Percentiles rank a stretch among this genome's conserved stretches.
phyloP scores from a whole-genome alignment of 1,140 invertebrate genomes.

The Drosophila pandora region DNA sequence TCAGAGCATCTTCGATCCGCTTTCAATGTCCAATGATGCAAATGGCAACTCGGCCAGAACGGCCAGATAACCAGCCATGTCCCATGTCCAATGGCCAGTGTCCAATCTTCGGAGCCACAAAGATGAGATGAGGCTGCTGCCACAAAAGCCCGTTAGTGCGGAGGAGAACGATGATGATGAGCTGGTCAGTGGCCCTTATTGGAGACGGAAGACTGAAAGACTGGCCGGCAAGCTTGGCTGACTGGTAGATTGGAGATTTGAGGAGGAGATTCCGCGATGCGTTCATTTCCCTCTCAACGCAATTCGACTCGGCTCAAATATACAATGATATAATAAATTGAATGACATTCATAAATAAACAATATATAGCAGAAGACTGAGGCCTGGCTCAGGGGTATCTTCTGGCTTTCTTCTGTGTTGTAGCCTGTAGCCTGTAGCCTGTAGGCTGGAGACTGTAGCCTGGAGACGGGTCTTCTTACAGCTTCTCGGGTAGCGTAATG shows the following conservation, averaged over 20 bases:
- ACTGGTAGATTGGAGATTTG: background rate
- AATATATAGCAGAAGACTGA: constrained; percentile 60
- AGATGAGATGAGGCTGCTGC: constrained; percentile 54
- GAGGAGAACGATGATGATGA: constrained; percentile 34
- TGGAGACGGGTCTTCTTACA: constrained; percentile 3
- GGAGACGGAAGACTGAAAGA: constrained; percentile 23
- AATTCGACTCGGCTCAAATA: constrained; percentile 55
- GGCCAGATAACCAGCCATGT: constrained; percentile 32
- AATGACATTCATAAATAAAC: constrained; percentile 83
- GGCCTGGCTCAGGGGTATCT: background rate
- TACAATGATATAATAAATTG: constrained; percentile 83
- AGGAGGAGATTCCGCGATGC: constrained; percentile 36
- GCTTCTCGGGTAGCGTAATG: constrained; percentile 57
- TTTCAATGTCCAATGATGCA: constrained; percentile 60
- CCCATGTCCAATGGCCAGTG: background rate
- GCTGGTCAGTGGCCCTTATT: constrained; percentile 67
- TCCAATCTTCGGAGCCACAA: constrained; percentile 6
- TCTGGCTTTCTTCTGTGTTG: background rate
- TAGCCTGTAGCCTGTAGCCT: background rate
- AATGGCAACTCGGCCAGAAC: constrained; percentile 54
- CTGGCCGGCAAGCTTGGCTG: background rate
- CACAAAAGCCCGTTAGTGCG: constrained; percentile 67
- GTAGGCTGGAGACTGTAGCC: background rate
- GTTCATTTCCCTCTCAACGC: constrained; percentile 77
- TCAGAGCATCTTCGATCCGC: constrained; percentile 29